Evolutionary conservation across 1,140 invertebrate species (phyloP), one percentile per base, ranked within the genome.

Genomic region (Drosophila mauritiana): DNA sequence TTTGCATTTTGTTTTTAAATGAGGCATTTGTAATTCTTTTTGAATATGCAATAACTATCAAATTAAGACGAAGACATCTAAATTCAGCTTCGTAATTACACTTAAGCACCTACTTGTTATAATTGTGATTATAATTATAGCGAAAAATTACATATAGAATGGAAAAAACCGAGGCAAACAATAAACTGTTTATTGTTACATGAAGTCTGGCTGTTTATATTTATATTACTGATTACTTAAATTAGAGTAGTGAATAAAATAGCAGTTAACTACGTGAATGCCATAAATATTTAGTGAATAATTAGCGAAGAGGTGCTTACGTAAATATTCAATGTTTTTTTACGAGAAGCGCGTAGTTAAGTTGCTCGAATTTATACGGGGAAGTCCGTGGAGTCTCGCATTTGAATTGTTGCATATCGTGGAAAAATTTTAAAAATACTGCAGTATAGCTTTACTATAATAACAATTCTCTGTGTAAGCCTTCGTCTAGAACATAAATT

Each of bases 261-360:
- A 27, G 3, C 25, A 8, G 6, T 48, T 48, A 48, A 22, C 22
- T 15, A 31, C 6, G n/a, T 48, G 46, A 0, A 48, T 7, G 8
- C 15, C 12, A 20, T 45, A 58, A 77, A 49, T 54, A 68, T 68
- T 55, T 37, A 68, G 34, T 27, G n/a, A 53, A 20, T 27, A 51
- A 54, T 67, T 55, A 55, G 54, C 37, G 43, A 37, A 12, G 31
- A 48, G 56, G 13, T 22, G 20, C 31, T 61, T 58, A 43, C 8
- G 25, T 45, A 25, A 49, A 45, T 22, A n/a, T 48, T 36, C 27
- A 37, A 52, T 70, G 15, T 22, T 63, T 48, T 22, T 51, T 68
- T n/a, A 58, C 40, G 42, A 36, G 25, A 12, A 10, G 42, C 12
- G 13, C 40, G 39, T 11, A 20, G 55, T 58, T n/a, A 36, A 46